Base-by-base conservation (phyloP, 2,888 invertebrate genomes). In the Drosophila aldrichi region DNA sequence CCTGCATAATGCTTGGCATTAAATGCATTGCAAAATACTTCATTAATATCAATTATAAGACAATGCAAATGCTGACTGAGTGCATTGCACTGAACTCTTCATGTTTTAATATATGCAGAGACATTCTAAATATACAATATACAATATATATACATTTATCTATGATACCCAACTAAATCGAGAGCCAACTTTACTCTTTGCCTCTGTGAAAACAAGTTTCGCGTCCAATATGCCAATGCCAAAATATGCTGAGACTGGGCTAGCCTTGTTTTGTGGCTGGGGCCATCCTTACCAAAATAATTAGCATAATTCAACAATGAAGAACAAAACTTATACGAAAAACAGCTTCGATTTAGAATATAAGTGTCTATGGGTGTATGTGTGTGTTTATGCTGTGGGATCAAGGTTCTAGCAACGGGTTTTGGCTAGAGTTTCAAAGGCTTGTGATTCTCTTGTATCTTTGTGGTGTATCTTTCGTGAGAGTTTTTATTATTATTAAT, bases 281-380 rank as follows among this genome's bases (percentile, higher is more conserved):
- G 59, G 52, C 72, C 73, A 82, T 88, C 79, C 86, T 86, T 83
- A 83, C 77, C 86, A 75, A 70, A 72, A 81, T 80, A 77, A 86
- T 86, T 87, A 76, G 86, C 86, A 87, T 87, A 87, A 82, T 87
- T 82, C 81, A 81, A 70, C 76, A 86, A 81, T 69, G 55, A 56
- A 74, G 64, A 52, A 49, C 71, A 67, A 72, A 74, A 74, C 68
- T 81, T 48, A 82, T 82, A 69, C 77, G 78, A 73, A 75, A 74
- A 77, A 75, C 75, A 46, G 74, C 85, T 81, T 73, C 82, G 80
- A 82, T 75, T 70, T 63, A 76, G 81, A 72, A 16, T 20, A 52
- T 6, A 29, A 34, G 14, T 18, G 36, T 14, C 34, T 36, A 22
- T 40, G 12, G n/a, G n/a, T n/a, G n/a, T n/a, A n/a, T n/a, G 20